Conservation (phyloP, 2,113 vertebrate genomes). For the Shinisaurus crocodilurus region DNA sequence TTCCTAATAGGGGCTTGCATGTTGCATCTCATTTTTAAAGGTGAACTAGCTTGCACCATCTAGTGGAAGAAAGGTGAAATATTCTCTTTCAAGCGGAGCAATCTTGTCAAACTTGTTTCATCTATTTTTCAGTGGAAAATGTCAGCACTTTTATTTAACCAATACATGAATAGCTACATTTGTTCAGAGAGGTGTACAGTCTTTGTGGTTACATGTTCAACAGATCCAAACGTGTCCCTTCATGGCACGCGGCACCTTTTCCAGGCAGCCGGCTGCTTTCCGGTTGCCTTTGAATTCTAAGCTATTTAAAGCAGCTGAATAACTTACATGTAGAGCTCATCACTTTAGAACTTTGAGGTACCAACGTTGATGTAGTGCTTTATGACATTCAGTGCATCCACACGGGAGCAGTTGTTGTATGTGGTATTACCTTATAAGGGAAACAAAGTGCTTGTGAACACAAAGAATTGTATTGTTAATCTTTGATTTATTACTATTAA, state of each 20-base stretch:
- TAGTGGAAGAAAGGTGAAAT: conserved; percentile 6
- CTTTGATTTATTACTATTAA: too few species aligned
- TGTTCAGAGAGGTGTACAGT: background rate
- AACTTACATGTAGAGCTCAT: background rate
- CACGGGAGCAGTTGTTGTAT: background rate
- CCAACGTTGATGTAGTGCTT: background rate
- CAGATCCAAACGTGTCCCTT: background rate
- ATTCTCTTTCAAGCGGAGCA: background rate
- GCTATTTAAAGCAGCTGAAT: background rate
- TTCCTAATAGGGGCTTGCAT: background rate
- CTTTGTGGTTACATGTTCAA: background rate
- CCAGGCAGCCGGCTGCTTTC: background rate
- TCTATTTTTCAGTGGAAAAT: background rate
- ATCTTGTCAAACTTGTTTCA: background rate
- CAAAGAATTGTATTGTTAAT: background rate
- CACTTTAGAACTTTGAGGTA: background rate
- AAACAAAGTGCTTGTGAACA: background rate
- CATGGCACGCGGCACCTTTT: background rate
- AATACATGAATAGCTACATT: background rate
- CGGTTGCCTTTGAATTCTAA: background rate
- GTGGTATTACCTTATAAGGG: background rate
- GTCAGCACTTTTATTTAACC: background rate
- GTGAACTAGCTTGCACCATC: background rate
- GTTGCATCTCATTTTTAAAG: background rate
- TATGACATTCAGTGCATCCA: background rate